Evolutionary conservation across 2,797 vertebrate genomes (phyloP).

Genomic region (Galagoides demidoff): DNA sequence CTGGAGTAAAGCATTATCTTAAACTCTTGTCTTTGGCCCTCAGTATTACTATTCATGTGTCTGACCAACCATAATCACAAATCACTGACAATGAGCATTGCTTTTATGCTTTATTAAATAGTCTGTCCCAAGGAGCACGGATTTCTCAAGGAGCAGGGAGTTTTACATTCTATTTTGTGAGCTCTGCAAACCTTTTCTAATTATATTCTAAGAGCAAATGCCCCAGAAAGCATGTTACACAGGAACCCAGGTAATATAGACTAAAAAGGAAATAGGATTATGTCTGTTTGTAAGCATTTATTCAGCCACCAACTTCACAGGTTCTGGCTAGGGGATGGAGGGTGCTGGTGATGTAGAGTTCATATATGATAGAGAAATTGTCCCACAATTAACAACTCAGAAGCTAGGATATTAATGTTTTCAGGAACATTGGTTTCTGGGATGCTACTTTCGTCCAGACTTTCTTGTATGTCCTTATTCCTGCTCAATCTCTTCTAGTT

Average conservation of each 20-base stretch:
- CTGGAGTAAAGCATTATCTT: not conserved
- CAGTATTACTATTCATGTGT: not conserved
- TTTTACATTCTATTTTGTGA: constrained; percentile 43
- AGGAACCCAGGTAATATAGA: not conserved
- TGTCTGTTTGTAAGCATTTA: constrained; percentile 31
- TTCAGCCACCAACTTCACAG: not conserved
- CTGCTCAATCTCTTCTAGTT: not conserved
- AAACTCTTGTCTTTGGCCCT: not conserved
- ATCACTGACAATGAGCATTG: not conserved
- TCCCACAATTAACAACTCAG: not conserved
- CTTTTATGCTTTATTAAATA: constrained; percentile 24
- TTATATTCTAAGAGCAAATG: constrained; percentile 55
- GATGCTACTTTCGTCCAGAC: not conserved
- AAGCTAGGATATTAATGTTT: not conserved
- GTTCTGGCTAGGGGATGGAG: not conserved
- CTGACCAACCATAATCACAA: not conserved
- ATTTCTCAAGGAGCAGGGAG: not conserved
- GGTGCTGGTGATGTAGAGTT: not conserved
- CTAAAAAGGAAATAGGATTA: not conserved
- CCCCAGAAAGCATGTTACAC: not conserved
- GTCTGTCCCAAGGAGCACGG: not conserved
- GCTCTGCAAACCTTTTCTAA: constrained; percentile 56
- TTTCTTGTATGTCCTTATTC: not conserved
- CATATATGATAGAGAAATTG: constrained; percentile 5
- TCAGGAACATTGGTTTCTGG: not conserved